Conservation (phyloP, 2,797 vertebrate species). For the Eidolon dupreanum region DNA sequence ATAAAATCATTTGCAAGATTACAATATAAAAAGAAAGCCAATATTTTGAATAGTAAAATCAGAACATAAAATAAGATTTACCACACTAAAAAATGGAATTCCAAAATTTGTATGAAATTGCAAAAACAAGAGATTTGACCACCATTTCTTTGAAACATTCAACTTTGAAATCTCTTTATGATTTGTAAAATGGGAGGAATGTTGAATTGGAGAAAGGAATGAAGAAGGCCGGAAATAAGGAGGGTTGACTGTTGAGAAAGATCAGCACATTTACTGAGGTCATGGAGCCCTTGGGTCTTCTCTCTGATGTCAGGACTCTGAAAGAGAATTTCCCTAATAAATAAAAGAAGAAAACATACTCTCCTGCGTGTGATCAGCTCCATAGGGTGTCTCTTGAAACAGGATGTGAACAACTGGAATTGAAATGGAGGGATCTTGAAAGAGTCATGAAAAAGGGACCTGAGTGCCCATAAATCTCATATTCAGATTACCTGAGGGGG, state of each 20-base stretch:
- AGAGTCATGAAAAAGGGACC: conserved; percentile 80
- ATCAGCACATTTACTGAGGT: conserved; percentile 71
- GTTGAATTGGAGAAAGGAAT: background rate
- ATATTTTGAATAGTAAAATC: background rate
- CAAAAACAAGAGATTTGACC: conserved; percentile 77
- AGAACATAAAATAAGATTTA: background rate
- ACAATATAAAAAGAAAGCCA: background rate
- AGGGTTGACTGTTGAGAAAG: background rate
- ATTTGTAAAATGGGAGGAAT: background rate
- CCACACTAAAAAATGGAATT: conserved; percentile 24
- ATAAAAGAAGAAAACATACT: conserved; percentile 81
- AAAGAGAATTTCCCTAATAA: conserved; percentile 84
- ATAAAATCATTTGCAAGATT: background rate
- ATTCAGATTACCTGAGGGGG: conserved; percentile 74
- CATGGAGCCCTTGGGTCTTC: conserved; percentile 80
- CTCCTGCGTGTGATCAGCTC: conserved; percentile 82
- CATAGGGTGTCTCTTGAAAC: conserved; percentile 81
- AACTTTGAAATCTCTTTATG: background rate
- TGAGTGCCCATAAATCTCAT: conserved; percentile 78
- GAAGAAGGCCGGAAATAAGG: background rate
- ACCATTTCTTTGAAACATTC: conserved; percentile 76
- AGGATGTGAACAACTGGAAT: conserved; percentile 84
- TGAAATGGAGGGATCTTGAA: conserved; percentile 81
- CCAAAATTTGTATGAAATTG: conserved; percentile 78
- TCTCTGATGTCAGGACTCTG: conserved; percentile 76